Evolutionary conservation across 2,888 invertebrate genomes (phyloP).

Genomic region (Callosobruchus maculatus): DNA sequence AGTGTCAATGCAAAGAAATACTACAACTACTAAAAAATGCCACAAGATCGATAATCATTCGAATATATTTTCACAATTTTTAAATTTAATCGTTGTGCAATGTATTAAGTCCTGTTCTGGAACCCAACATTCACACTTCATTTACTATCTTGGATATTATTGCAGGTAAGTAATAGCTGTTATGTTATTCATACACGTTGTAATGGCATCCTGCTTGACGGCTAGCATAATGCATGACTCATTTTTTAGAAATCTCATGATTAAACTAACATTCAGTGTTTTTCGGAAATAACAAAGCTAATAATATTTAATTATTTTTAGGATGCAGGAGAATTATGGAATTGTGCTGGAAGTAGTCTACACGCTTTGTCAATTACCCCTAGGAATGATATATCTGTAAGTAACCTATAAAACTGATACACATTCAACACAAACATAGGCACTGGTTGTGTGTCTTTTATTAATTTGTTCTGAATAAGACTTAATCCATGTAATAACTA

Average conservation of each 20-base stretch:
- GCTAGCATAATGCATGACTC: not conserved
- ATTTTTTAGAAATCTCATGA: not conserved
- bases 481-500: no score
- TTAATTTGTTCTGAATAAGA: no score
- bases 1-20: no score
- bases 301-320: conserved; percentile 24
- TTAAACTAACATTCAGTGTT: not conserved
- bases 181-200: not conserved
- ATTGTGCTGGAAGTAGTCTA: conserved; percentile 50
- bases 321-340: conserved; percentile 54
- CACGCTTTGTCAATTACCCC: conserved; percentile 55
- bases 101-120: no score
- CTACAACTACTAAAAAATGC: no score
- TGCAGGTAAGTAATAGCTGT: conserved; percentile 11
- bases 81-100: no score
- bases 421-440: no score
- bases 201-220: not conserved
- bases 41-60: no score
- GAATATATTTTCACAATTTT: no score
- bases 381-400: conserved; percentile 50
- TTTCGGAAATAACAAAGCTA: not conserved
- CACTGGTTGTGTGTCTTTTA: no score
- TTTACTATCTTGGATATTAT: not conserved
- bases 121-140: no score
- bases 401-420: conserved; percentile 14